These are phyloP conservation scores for Anastatus disparis DNA, from an alignment of 1,140 invertebrate species.

Conservation along the genomic window DNA sequence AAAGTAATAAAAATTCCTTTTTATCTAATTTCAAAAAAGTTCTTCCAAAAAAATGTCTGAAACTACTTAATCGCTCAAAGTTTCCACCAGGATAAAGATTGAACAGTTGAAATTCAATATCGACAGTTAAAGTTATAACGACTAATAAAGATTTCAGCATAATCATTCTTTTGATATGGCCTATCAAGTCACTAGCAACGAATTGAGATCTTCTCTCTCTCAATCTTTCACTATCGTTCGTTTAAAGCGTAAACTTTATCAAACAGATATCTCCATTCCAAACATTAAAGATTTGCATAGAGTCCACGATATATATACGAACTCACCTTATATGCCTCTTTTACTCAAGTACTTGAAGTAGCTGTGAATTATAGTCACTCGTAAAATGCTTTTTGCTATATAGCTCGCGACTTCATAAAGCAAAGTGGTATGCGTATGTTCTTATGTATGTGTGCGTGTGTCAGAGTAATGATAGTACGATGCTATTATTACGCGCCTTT, in stretches of 20 bases:
- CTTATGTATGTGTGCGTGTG: too few species aligned
- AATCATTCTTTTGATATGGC: too few species aligned
- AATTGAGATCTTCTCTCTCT: constrained; percentile 22
- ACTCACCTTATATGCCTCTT: not conserved
- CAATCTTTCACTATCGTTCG: too few species aligned
- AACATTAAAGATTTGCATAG: constrained; percentile 20
- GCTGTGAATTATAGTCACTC: constrained; percentile 23
- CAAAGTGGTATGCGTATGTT: not conserved
- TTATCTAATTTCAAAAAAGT: too few species aligned
- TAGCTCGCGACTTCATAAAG: constrained; percentile 41
- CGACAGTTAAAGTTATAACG: not conserved
- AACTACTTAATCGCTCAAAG: too few species aligned
- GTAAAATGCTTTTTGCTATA: too few species aligned
- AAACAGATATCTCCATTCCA: too few species aligned
- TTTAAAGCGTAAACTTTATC: constrained; percentile 21
- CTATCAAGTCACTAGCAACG: not conserved
- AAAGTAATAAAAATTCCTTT: too few species aligned
- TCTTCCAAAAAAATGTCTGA: too few species aligned
- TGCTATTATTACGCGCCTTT: constrained; percentile 25
- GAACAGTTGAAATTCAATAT: constrained; percentile 13
- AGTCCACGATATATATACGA: too few species aligned
- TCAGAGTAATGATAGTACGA: constrained; percentile 25
- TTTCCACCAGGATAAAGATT: too few species aligned
- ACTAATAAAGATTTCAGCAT: constrained; percentile 16
- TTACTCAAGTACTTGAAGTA: not conserved